Conservation (phyloP, 2,797 vertebrate genomes). For the Gymnodraco acuticeps region DNA sequence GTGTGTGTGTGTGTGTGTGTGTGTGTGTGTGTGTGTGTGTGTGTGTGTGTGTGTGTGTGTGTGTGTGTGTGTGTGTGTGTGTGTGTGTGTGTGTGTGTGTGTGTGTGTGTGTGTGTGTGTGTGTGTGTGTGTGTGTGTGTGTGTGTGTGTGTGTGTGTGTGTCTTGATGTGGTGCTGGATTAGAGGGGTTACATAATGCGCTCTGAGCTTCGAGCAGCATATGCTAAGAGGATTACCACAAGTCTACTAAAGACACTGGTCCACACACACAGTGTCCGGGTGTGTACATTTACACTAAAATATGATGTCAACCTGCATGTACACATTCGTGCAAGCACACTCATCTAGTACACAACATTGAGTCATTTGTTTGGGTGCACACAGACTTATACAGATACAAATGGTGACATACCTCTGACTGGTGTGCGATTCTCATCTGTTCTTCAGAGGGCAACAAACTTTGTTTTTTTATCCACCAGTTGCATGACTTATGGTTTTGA, state of each 20-base stretch:
- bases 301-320: conserved; percentile 47
- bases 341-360: conserved; percentile 14
- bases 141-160: no score
- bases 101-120: conserved; percentile 26
- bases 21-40: conserved; percentile 26
- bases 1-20: conserved; percentile 23
- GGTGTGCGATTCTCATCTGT: conserved; percentile 42
- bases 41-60: neutral
- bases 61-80: no score
- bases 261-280: conserved; percentile 18
- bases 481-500: neutral
- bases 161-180: conserved; percentile 80
- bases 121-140: conserved; percentile 22
- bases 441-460: conserved; percentile 32
- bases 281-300: conserved; percentile 22
- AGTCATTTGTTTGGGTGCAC: conserved; percentile 54
- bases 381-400: conserved; percentile 17
- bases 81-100: neutral
- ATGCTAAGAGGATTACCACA: conserved; percentile 86
- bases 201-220: conserved; percentile 83
- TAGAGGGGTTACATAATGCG: conserved; percentile 86
- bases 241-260: conserved; percentile 84
- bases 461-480: conserved; percentile 30
- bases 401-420: conserved; percentile 34
- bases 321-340: neutral